These are phyloP conservation scores for Mionectes olivaceus DNA, from an alignment of 2,797 vertebrate genomes.

Conservation along the genomic window DNA sequence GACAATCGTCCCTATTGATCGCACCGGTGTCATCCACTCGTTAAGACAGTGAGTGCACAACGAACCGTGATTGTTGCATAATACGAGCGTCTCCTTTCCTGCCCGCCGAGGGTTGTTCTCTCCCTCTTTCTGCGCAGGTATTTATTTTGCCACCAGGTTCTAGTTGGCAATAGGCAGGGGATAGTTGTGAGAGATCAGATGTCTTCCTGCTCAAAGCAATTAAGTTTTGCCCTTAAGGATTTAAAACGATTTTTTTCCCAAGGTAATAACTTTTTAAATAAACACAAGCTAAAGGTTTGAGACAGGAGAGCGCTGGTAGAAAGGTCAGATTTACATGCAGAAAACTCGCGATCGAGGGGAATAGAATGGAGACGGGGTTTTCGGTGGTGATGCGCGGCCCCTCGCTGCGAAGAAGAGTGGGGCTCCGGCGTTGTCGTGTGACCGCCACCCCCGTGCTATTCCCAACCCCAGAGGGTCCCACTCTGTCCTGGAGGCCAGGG, in stretches of 20 bases:
- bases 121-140: background rate
- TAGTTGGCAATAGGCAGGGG: background rate
- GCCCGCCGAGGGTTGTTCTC: background rate
- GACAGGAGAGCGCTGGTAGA: background rate
- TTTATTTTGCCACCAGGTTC: conserved; percentile 6
- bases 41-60: background rate
- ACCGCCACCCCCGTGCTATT: background rate
- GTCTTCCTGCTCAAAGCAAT: background rate
- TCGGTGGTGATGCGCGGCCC: background rate
- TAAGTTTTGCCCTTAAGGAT: conserved; percentile 39
- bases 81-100: background rate
- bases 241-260: background rate
- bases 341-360: background rate
- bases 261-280: conserved; percentile 12
- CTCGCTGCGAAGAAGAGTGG: too few relatives aligned
- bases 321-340: background rate
- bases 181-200: conserved; percentile 4
- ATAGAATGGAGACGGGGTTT: background rate
- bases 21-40: background rate
- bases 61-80: background rate
- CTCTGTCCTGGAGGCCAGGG: background rate
- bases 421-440: background rate
- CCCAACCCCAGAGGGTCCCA: background rate
- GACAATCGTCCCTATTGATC: background rate
- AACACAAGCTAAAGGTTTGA: background rate